Percentiles rank a stretch among this genome's conserved stretches.
Evolutionary conservation across 2,797 vertebrate species (phyloP).

Genomic region (Carapus acus): DNA sequence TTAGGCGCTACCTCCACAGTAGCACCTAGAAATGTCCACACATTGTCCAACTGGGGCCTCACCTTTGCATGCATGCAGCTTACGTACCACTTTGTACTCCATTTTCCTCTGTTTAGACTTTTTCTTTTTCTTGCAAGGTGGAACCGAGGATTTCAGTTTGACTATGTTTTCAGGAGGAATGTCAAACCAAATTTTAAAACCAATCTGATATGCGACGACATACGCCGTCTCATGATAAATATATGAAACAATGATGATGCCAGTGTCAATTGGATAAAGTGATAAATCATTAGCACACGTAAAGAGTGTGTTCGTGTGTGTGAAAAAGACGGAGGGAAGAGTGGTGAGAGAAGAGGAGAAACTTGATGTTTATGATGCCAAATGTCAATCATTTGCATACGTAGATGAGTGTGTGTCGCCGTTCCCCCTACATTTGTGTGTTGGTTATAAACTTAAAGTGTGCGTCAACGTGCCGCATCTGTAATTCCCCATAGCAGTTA

Average conservation of each 20-base stretch:
- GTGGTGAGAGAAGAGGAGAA: no score
- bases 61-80: no score
- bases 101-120: no score
- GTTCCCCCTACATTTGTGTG: slow-evolving; percentile 1
- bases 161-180: slow-evolving; percentile 68
- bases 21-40: no score
- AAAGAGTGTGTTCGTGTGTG: slow-evolving; percentile 13
- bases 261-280: slow-evolving; percentile 49
- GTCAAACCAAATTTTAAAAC: slow-evolving; percentile 67
- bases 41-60: no score
- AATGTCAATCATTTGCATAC: slow-evolving; percentile 59
- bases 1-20: no score
- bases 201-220: slow-evolving; percentile 62
- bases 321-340: neutral
- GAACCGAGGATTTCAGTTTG: no score
- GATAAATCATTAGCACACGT: slow-evolving; percentile 68
- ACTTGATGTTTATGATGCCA: slow-evolving; percentile 28
- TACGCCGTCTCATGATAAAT: slow-evolving; percentile 55
- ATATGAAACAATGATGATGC: slow-evolving; percentile 72
- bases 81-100: no score
- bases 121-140: no score
- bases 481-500: slow-evolving; percentile 76
- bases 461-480: slow-evolving; percentile 51
- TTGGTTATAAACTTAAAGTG: slow-evolving; percentile 11
- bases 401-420: slow-evolving; percentile 12